phyloP scores from a whole-genome alignment of 2,888 invertebrate genomes.

The Stenotaenia linearis region DNA sequence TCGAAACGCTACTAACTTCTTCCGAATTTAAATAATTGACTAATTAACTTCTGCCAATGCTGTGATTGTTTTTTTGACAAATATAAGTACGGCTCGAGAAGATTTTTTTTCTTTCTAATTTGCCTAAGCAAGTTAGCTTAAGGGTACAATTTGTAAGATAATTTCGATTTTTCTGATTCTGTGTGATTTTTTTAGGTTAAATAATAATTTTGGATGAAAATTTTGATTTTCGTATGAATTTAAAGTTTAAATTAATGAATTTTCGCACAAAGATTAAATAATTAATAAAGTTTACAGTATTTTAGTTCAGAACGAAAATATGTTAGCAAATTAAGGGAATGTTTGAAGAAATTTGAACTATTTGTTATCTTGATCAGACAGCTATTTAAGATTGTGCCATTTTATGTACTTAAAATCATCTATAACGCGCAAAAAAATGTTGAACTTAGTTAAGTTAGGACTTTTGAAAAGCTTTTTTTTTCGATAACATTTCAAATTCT shows the following conservation, averaged over 20 bases:
- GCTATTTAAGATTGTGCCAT: not conserved
- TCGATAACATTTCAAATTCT: not conserved
- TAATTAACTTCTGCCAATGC: not conserved
- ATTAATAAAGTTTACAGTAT: not conserved
- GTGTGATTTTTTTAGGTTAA: not conserved
- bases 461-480: not conserved
- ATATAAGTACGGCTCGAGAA: not conserved
- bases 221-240: not conserved
- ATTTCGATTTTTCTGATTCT: not conserved
- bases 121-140: not conserved
- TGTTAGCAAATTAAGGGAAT: not conserved
- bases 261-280: not conserved
- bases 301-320: not conserved
- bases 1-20: not conserved
- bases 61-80: not conserved
- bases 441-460: not conserved
- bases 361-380: not conserved
- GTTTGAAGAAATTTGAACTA: too few relatives aligned
- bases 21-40: not conserved
- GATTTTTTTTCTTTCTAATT: not conserved
- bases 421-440: not conserved
- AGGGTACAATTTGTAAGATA: not conserved
- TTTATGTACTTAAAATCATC: not conserved
- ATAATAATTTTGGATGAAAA: not conserved
- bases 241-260: too few relatives aligned